Evolutionary conservation across 2,797 vertebrate genomes (phyloP), one percentile per base, ranked within the genome.

Genomic region (Hybognathus amarus): DNA sequence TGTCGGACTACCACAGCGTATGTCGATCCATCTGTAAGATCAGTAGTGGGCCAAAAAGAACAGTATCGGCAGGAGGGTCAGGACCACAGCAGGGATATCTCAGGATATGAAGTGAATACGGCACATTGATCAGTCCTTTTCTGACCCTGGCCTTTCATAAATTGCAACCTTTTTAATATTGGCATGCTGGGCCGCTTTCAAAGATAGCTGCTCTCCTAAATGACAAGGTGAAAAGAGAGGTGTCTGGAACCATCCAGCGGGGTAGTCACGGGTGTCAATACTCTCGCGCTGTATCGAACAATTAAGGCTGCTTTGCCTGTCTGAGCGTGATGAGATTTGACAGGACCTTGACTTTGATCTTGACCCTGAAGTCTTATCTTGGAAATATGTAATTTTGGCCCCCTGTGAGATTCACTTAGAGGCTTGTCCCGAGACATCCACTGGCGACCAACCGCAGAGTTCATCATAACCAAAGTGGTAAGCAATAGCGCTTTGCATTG

Each of bases 141-240:
- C 90, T 92, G 90, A 89, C 84, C 76, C 22, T 87, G 90, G 86
- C 91, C 92, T 92, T 92, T 94, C 89, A 93, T 92, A 94, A 94
- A 94, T 92, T 90, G 92, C 83, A 30, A 92, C 91, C 90, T 94
- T 94, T 93, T 92, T 92, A 90, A 89, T 92, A 93, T 92, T 90
- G 93, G 90, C 92, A 91, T 89, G 85, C 85, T 81, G 80, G 59
- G 59, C 93, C 86, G 86, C 81, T 89, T 83, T 80, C 5, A 70
- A 77, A 91, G 85, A 90, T 83, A 59, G 85, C 77, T 17, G 6
- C 45, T 87, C 68, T 82, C 50, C 45, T 84, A 84, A 75, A 79
- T 86, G 88, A 89, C 87, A 88, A 86, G 85, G 82, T 84, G 87
- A 88, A 85, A 54, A 45, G 33, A 69, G 61, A 61, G 71, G 82